Evolutionary conservation across 1,140 invertebrate genomes (phyloP), one percentile per base, ranked within the genome.

Genomic region (Lysiphlebus fabarum): DNA sequence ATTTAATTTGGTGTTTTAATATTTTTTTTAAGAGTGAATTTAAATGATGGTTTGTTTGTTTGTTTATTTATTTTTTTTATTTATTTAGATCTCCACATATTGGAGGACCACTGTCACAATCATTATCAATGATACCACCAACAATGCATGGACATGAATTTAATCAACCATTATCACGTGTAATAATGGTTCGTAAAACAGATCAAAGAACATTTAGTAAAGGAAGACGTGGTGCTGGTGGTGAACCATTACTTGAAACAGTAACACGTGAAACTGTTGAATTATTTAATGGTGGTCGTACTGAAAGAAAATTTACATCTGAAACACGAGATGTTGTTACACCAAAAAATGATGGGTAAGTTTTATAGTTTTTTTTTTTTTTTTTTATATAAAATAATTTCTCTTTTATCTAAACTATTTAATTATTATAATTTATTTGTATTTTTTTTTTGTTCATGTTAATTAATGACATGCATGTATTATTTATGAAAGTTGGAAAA

Each of bases 121-220:
- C 78, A 11, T 59, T 80, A 61, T 73, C 77, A 45, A 77, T 79
- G 77, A 80, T 80, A 53, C 78, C 78, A 44, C 78, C 78, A 7
- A 83, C 81, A 26, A 80, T 82, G 67, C 83, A 84, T 67, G 82
- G 82, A 10, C 83, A 85, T 66, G 83, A 84, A 63, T 82, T 81
- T 64, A 80, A 80, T 66, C 81, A 82, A 50, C 76, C 76, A 14
- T 67, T 81, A 45, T 84, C 83, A 60, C 72, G 83, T 66, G 83
- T 85, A 57, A 82, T 85, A 17, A 85, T 85, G 84, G 83, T 85
- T 6, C 78, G 84, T 54, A 85, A 85, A 75, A 85, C 83, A 33
- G 84, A 85, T 67, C 82, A 85, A 62, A 76, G 84, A 59, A 84
- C 82, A 0, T 84, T 84, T 51, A 80, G 76, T 26, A 79, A 80